Conservation (phyloP, 2,888 invertebrate genomes). For the Sesia apiformis region DNA sequence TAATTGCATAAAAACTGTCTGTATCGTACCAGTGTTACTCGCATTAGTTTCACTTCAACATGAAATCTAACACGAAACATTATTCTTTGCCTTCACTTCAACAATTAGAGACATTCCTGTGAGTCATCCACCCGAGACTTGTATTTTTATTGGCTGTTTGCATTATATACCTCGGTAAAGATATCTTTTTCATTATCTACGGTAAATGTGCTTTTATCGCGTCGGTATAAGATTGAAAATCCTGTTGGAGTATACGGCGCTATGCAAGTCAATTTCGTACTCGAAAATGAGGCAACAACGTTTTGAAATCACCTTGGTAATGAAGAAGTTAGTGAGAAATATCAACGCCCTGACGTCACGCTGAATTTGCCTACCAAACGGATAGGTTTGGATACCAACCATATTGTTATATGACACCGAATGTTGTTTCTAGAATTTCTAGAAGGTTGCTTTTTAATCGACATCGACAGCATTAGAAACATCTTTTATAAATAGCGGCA, state of each 20-base stretch:
- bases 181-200: slow-evolving; percentile 32
- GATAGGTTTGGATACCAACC: too few species aligned
- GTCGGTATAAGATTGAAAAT: slow-evolving; percentile 27
- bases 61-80: slow-evolving; percentile 54
- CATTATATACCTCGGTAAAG: slow-evolving; percentile 46
- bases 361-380: slow-evolving; percentile 25
- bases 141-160: slow-evolving; percentile 61
- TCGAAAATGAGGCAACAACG: slow-evolving; percentile 38
- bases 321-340: slow-evolving; percentile 32
- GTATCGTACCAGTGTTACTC: background rate
- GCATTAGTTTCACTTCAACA: slow-evolving; percentile 10
- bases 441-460: too few species aligned
- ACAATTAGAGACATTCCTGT: slow-evolving; percentile 65
- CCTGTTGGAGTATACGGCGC: slow-evolving; percentile 3
- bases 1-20: background rate
- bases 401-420: too few species aligned
- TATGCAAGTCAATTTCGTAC: slow-evolving; percentile 16
- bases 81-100: slow-evolving; percentile 47
- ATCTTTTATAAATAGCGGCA: too few species aligned
- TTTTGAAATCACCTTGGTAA: slow-evolving; percentile 42
- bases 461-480: too few species aligned
- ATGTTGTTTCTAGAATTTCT: too few species aligned
- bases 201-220: slow-evolving; percentile 30
- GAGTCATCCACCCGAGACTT: slow-evolving; percentile 63
- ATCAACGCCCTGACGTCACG: slow-evolving; percentile 33